Conservation (phyloP, 2,113 vertebrate genomes). For the Podocnemis expansa region DNA sequence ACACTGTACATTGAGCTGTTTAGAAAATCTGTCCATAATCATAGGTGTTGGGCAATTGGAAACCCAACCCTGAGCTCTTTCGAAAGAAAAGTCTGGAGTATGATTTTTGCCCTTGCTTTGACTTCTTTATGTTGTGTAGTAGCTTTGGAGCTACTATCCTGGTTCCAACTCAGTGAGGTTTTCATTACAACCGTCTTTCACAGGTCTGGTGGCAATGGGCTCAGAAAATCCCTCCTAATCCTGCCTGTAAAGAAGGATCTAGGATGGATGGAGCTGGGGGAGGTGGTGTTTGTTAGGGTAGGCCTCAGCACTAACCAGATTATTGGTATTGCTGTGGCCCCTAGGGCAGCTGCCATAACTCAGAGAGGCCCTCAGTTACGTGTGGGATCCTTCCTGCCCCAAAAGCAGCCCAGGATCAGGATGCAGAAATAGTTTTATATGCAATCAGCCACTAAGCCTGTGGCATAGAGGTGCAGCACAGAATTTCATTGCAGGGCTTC, state of each 20-base stretch:
- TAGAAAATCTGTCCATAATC: not conserved
- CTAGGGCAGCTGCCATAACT: not conserved
- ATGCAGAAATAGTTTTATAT: not conserved
- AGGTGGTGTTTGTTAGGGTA: not conserved
- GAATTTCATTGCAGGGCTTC: not conserved
- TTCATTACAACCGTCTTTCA: too few relatives aligned
- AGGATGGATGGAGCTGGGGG: not conserved
- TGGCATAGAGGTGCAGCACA: not conserved
- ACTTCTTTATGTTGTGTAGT: not conserved
- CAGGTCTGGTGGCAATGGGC: too few relatives aligned
- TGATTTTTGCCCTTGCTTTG: not conserved
- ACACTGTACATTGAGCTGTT: not conserved
- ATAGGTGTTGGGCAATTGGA: fast-evolving
- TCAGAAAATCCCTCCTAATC: not conserved
- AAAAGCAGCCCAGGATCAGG: not conserved
- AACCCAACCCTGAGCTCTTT: not conserved
- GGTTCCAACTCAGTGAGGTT: not conserved
- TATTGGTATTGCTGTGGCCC: not conserved
- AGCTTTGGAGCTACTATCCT: fast-evolving
- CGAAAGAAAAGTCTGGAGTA: fast-evolving
- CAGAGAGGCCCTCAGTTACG: not conserved
- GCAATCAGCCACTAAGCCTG: too few relatives aligned
- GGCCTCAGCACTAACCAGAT: not conserved
- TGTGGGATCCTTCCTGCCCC: not conserved
- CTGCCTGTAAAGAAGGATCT: fast-evolving